phyloP scores from a whole-genome alignment of 2,113 vertebrate species.

The Mionectes macconnelli region DNA sequence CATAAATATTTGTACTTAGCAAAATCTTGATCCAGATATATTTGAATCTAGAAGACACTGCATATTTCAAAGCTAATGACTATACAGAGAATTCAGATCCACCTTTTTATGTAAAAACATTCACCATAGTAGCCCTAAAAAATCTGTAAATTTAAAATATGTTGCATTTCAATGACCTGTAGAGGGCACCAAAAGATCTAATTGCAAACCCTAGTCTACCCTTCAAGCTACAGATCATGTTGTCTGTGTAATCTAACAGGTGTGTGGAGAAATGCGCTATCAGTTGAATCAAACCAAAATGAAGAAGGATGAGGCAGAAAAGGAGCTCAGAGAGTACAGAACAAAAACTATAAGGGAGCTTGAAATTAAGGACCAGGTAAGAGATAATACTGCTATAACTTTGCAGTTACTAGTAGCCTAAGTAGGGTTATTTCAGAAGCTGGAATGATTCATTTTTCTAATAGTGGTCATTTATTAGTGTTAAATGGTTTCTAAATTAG shows the following conservation, averaged over 20 bases:
- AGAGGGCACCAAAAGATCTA: constrained; percentile 80
- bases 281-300: constrained; percentile 86
- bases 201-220: constrained; percentile 25
- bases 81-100: background rate
- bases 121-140: constrained; percentile 15
- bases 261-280: constrained; percentile 87
- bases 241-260: constrained; percentile 79
- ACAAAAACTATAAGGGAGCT: constrained; percentile 82
- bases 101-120: constrained; percentile 18
- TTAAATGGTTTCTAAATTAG: constrained; percentile 57
- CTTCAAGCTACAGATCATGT: constrained; percentile 56
- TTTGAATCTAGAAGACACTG: constrained; percentile 19
- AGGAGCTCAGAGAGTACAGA: constrained; percentile 85
- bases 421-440: constrained; percentile 39
- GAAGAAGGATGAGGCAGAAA: constrained; percentile 90
- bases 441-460: constrained; percentile 49
- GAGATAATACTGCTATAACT: constrained; percentile 55
- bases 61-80: constrained; percentile 2
- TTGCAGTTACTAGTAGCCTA: constrained; percentile 53
- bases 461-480: constrained; percentile 54
- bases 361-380: constrained; percentile 88
- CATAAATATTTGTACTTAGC: constrained; percentile 31
- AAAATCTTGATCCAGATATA: constrained; percentile 26
- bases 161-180: constrained; percentile 53
- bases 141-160: background rate